Conservation (phyloP, 2,113 vertebrate species). For the Dolichallabes microphthalmus region DNA sequence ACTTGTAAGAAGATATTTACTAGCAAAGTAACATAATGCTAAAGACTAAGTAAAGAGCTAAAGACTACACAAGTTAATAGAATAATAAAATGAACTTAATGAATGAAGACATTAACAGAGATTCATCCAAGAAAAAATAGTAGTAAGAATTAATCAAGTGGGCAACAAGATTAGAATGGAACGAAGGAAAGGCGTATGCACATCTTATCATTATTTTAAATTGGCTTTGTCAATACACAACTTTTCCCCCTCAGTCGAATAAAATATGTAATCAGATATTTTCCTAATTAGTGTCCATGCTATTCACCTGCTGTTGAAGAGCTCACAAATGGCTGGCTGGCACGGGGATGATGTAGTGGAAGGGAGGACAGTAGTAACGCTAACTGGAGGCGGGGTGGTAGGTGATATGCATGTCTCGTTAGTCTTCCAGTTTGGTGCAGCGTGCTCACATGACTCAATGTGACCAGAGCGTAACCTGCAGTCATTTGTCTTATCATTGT, state of each 20-base stretch:
- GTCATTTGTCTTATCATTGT: constrained; percentile 78
- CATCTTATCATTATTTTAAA: neutral
- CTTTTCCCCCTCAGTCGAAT: neutral
- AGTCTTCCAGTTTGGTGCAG: constrained; percentile 75
- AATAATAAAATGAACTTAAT: neutral
- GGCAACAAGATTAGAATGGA: neutral
- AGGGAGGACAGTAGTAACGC: neutral
- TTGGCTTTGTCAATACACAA: neutral
- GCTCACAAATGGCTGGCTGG: constrained; percentile 66
- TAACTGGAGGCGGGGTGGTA: constrained; percentile 33
- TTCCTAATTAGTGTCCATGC: neutral
- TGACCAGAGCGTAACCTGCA: constrained; percentile 76
- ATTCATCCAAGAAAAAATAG: neutral
- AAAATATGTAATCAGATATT: neutral
- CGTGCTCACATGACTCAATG: constrained; percentile 67
- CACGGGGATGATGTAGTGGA: constrained; percentile 48
- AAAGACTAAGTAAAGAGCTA: neutral
- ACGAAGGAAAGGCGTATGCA: neutral
- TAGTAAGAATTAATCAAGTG: neutral
- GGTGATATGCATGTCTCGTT: constrained; percentile 56
- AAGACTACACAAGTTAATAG: neutral
- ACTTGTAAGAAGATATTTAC: neutral
- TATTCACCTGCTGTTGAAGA: constrained; percentile 80
- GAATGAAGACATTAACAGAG: neutral
- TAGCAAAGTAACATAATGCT: neutral